Evolutionary conservation across 2,113 vertebrate species (phyloP).

Genomic region (Nyctereutes procyonoides): DNA sequence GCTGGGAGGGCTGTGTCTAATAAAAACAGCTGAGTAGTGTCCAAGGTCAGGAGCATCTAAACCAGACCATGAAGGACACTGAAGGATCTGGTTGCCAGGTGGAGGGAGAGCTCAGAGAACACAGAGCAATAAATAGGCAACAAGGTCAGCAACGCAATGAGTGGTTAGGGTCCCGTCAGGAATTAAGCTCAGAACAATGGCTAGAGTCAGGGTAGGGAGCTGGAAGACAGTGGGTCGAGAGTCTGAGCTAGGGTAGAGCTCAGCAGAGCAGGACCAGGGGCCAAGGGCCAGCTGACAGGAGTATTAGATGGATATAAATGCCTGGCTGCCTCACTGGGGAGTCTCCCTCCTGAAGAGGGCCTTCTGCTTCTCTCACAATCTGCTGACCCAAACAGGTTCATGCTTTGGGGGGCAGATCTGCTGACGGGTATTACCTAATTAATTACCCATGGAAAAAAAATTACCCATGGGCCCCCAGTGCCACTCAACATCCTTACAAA

Average conservation of each 20-base stretch:
- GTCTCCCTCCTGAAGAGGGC: no score
- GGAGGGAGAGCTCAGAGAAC: not conserved
- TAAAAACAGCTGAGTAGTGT: not conserved
- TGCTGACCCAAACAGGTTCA: not conserved
- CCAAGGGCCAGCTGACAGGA: rapidly evolving
- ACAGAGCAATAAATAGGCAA: not conserved
- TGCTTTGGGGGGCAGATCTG: not conserved
- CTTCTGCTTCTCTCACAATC: not conserved
- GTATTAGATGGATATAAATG: rapidly evolving
- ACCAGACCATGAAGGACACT: not conserved
- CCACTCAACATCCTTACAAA: not conserved
- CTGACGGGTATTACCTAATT: not conserved
- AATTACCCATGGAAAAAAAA: no score
- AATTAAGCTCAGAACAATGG: not conserved
- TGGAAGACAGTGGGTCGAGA: not conserved
- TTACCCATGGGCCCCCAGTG: not conserved
- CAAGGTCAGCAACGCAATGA: not conserved
- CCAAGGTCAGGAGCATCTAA: not conserved
- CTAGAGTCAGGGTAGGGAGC: not conserved
- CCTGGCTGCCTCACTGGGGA: not conserved
- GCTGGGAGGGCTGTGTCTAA: not conserved
- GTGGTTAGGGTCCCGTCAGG: rapidly evolving
- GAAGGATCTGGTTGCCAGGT: not conserved
- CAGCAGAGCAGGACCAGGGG: not conserved
- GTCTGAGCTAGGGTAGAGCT: not conserved